A percentile compares a stretch with the other conserved stretches of the same genome.
phyloP scores from a whole-genome alignment of 2,113 vertebrate genomes.

The Atractosteus spatula region DNA sequence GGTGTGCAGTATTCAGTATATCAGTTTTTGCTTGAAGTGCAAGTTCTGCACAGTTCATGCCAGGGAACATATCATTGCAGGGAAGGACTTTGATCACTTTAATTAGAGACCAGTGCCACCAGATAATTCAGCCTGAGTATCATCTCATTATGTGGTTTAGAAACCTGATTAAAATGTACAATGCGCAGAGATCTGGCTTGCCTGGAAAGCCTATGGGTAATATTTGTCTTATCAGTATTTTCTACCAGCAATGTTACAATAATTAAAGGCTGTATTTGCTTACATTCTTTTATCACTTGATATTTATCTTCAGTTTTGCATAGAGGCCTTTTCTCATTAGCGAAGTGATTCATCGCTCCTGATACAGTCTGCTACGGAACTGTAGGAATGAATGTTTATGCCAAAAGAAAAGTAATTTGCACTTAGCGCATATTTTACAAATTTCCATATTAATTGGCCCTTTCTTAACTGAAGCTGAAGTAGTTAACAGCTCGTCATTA shows the following conservation, averaged over 20 bases:
- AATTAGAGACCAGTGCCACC: constrained; percentile 65
- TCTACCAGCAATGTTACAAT: constrained; percentile 62
- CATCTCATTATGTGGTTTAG: constrained; percentile 67
- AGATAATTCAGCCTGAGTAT: constrained; percentile 63
- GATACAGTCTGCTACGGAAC: constrained; percentile 34
- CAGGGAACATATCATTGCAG: constrained; percentile 46
- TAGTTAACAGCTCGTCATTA: neutral
- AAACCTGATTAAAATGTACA: constrained; percentile 72
- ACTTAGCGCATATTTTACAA: constrained; percentile 7
- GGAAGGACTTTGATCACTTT: constrained; percentile 59
- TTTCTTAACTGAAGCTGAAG: constrained; percentile 2
- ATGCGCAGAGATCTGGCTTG: constrained; percentile 44
- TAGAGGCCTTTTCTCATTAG: constrained; percentile 61
- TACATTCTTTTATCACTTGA: constrained; percentile 59
- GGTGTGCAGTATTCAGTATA: neutral
- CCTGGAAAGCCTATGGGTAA: constrained; percentile 47
- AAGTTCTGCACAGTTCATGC: constrained; percentile 41
- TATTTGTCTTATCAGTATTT: constrained; percentile 61
- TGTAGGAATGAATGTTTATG: constrained; percentile 6
- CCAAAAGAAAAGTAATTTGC: constrained; percentile 13
- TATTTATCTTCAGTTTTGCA: constrained; percentile 58
- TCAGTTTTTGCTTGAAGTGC: neutral
- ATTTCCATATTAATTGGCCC: constrained; percentile 15
- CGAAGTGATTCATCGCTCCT: constrained; percentile 50
- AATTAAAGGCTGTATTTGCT: constrained; percentile 71